Base-by-base conservation (phyloP, 2,888 invertebrate genomes). In the Chrysolina americana region DNA sequence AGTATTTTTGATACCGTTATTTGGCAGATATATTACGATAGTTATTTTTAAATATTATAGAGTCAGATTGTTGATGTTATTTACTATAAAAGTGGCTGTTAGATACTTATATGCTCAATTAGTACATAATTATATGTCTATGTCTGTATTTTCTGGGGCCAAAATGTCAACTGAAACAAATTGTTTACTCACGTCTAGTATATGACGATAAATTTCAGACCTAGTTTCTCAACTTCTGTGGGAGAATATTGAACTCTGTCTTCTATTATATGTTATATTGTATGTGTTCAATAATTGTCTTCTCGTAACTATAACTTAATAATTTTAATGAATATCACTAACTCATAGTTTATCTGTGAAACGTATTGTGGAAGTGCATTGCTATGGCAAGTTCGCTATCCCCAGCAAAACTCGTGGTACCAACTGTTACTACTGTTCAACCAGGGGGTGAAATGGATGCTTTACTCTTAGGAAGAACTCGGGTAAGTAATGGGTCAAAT, bases 361-460 rank as follows among this genome's bases (percentile, higher is more conserved):
- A 59, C 36, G n/a, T 59, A n/a, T 28, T 59, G 56, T 56, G 56
- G 19, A 28, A 59, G 59, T 59, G 66, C n/a, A 5, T 75, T 78
- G 80, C 75, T 73, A 86, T 84, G 84, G 85, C 85, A 68, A 85
- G 83, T 78, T 89, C 90, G 41, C 84, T 85, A 77, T 84, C 85
- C 77, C 85, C 86, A 79, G 89, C 89, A 78, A 91, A 91, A 76
- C 90, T 91, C 78, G 91, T 91, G 86, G 91, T 92, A 87, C 90
- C 92, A 48, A 87, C 87, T 82, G 83, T 85, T 74, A 84, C 85
- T 72, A 86, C 86, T 76, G 85, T 87, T 47, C 85, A 86, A 84
- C 91, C 92, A 10, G 94, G 94, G 87, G 93, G 94, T 81, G 94
- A 94, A 89, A 94, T 94, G 94, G 94, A 94, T 86, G 94, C 94